Base-by-base conservation (phyloP, 2,797 vertebrate species). In the Taeniopygia guttata region DNA sequence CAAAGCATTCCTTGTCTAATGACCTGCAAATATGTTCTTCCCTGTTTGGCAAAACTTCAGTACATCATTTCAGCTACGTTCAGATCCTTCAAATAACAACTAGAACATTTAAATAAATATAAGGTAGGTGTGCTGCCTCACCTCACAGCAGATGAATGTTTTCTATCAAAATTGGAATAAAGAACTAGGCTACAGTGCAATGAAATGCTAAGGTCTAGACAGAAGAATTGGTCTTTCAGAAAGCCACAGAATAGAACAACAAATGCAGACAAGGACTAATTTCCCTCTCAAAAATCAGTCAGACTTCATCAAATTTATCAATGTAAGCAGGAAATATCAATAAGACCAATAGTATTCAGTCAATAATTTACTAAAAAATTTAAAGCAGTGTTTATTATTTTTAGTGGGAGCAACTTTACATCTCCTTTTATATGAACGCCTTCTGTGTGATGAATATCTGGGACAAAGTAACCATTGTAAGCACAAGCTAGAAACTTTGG, bases 21-120 rank as follows among this genome's bases (percentile, higher is more conserved):
- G 30, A 58, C 19, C 34, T 0, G 1, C 6, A 17, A 5, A 36
- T 0, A 9, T 5, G 1, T 2, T 34, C 36, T 45, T 40, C 4
- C 13, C 16, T 34, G 1, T 55, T 72, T 67, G n/a, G 51, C 3
- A 77, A 69, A 76, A 62, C 3, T 10, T 14, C 19, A 88, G 32
- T 15, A 29, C 1, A 2, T 11, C 3, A 8, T 23, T 72, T 74
- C 19, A 62, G 45, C 13, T 55, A 32, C 32, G 9, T 38, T 80
- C 20, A 52, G 15, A 19, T 38, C 54, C 52, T 38, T 46, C 38
- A 64, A 48, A 25, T 12, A 43, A 27, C n/a, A 75, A 25, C 1
- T 13, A 29, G 10, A 83, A 73, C 13, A 23, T 4, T 63, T 46
- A 48, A 3, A 43, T 10, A 22, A 7, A 51, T 13, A 10, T 8